Evolutionary conservation across 2,113 vertebrate genomes (phyloP).

Genomic region (Corythaixoides concolor): DNA sequence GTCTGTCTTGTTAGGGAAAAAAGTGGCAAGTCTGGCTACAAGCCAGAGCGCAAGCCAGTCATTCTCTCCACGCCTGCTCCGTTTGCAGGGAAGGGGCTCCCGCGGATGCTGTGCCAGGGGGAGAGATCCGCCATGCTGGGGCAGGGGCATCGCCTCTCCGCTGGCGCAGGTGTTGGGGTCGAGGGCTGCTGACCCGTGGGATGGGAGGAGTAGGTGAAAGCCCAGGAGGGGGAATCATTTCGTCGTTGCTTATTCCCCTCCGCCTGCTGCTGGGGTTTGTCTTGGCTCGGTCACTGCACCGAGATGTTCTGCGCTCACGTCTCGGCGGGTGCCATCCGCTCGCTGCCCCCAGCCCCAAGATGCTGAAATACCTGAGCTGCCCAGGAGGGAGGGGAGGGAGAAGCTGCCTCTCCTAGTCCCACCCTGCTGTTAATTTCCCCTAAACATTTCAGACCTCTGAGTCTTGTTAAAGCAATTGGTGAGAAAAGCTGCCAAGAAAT

Average conservation of each 20-base stretch:
- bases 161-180: background rate
- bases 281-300: background rate
- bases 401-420: background rate
- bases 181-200: background rate
- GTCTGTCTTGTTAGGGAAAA: background rate
- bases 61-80: fast-evolving
- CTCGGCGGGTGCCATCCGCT: fast-evolving
- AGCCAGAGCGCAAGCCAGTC: constrained; percentile 11
- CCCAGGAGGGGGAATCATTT: background rate
- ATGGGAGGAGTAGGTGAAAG: background rate
- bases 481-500: background rate
- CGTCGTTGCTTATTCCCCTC: background rate
- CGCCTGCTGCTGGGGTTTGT: background rate
- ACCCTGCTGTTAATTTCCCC: background rate
- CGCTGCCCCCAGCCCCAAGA: background rate
- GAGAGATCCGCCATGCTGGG: background rate
- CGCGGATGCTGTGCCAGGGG: fast-evolving
- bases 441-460: background rate
- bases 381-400: background rate
- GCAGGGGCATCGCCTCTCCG: no score
- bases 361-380: background rate
- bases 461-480: background rate
- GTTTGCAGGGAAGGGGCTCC: background rate
- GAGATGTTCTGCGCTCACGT: fast-evolving
- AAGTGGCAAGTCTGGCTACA: constrained; percentile 2